phyloP scores from a whole-genome alignment of 2,113 vertebrate genomes.

The Orcinus orca region DNA sequence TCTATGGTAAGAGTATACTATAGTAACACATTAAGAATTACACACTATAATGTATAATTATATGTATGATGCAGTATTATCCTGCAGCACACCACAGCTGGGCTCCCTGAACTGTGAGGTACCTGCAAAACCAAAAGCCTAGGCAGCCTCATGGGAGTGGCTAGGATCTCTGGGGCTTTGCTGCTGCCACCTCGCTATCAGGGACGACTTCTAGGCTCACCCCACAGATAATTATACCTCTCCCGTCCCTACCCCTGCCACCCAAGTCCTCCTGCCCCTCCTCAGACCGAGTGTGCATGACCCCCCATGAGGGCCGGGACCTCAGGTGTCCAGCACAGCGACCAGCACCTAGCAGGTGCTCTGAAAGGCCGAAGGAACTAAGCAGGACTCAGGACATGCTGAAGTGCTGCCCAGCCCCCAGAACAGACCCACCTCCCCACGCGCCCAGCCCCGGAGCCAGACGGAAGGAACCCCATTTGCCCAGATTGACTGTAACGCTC shows the following conservation, averaged over 20 bases:
- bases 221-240: neutral
- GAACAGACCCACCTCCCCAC: neutral
- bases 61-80: rapidly evolving
- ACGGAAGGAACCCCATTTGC: neutral
- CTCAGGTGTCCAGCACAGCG: neutral
- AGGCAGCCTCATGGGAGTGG: neutral
- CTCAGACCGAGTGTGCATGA: neutral
- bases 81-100: neutral
- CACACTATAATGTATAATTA: neutral
- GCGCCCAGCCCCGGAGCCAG: too few relatives aligned
- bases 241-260: neutral
- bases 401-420: neutral
- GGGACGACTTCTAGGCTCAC: neutral
- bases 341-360: neutral
- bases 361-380: neutral
- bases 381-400: neutral
- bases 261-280: neutral
- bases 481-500: neutral
- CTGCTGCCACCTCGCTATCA: neutral
- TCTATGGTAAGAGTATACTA: rapidly evolving
- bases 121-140: neutral
- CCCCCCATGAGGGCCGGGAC: neutral
- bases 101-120: neutral
- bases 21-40: neutral
- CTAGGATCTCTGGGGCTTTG: neutral